These are phyloP conservation scores for Procavia capensis DNA, from an alignment of 2,113 vertebrate species.

Conservation along the genomic window DNA sequence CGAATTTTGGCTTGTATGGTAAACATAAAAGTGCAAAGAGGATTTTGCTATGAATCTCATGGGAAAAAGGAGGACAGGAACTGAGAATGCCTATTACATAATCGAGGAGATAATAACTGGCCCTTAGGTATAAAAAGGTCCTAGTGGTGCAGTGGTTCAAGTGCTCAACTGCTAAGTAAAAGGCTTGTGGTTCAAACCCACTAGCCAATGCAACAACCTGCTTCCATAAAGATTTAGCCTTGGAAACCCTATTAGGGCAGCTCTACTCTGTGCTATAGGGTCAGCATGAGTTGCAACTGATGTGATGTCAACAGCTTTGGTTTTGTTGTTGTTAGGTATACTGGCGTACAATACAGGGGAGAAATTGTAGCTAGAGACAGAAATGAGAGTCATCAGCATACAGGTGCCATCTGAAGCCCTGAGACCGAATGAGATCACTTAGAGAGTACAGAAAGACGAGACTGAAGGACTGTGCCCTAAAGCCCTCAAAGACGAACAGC, in stretches of 20 bases:
- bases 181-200: too few species aligned
- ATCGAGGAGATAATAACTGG: not conserved
- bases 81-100: not conserved
- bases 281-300: too few species aligned
- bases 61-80: not conserved
- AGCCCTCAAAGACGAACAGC: not conserved
- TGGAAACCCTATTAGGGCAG: too few species aligned
- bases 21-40: conserved; percentile 3
- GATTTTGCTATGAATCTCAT: not conserved
- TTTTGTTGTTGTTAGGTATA: too few species aligned
- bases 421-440: not conserved
- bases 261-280: too few species aligned
- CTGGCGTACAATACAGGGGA: not conserved
- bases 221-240: too few species aligned
- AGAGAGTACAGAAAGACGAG: not conserved
- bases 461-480: not conserved
- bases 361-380: not conserved
- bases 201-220: too few species aligned
- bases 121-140: too few species aligned
- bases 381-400: not conserved
- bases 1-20: not conserved
- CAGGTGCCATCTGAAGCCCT: not conserved
- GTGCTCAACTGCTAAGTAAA: too few species aligned
- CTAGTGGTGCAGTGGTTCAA: too few species aligned
- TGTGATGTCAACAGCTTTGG: too few species aligned